Base-by-base conservation (phyloP, 2,888 invertebrate species). In the Drosophila lacicola region DNA sequence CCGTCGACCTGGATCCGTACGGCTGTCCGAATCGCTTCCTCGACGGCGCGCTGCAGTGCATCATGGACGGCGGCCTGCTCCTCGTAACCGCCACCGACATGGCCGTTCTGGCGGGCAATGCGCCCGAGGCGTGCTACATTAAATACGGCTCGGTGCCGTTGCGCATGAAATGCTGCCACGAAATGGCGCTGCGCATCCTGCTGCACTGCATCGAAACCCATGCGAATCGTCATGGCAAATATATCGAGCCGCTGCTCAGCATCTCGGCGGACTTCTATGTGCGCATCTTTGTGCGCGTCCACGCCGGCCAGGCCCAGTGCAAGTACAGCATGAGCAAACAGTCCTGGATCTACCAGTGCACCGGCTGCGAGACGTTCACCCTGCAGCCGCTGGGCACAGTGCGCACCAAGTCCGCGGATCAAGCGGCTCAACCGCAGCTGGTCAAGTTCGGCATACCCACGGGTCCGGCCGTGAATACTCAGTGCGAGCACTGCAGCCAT, bases 81-180 rank as follows among this genome's bases (percentile, higher is more conserved):
- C 94, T 99, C 80, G 95, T 99, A 0, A 99, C 99, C 0, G 99
- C 98, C 29, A 99, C 99, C 0, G 99, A 99, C 92, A 98, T 98
- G 97, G 97, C 96, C 0, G 96, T 99, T 0, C 92, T 99, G 47
- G 98, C 98, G 63, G 99, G 99, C 0, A 99, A 98, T 93, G 95
- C 96, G 0, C 97, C 98, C 0, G 99, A 99, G 93, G 97, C 98
- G 0, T 99, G 99, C 95, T 95, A 95, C 83, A 95, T 95, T 9
- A 99, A 98, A 93, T 99, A 99, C 91, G 99, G 99, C 0, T 95
- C 98, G 0, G 93, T 98, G 62, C 96, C 99, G 1, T 92, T 99
- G 46, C 95, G 96, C 87, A 95, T 95, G 13, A 97, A 96, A 90
- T 95, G 95, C 57, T 98, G 98, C 86, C 99, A 99, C 93, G 99